Evolutionary conservation across 1,140 invertebrate species (phyloP).

Genomic region (Drosophila quadrilineata): DNA sequence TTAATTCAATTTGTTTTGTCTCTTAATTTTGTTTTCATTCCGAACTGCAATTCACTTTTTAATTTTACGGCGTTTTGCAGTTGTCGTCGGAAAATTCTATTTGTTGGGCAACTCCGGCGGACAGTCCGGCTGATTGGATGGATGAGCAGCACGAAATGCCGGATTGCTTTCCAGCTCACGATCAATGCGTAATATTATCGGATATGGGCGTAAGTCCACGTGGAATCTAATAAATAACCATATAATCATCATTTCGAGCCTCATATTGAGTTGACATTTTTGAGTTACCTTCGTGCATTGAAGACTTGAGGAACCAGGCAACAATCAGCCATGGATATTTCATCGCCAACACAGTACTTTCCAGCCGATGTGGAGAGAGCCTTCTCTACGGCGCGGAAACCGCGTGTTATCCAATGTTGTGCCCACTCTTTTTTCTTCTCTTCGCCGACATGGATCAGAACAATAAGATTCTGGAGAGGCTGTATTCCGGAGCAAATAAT

Average conservation of each 20-base stretch:
- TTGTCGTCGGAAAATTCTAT: constrained; percentile 81
- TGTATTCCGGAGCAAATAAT: constrained; percentile 96
- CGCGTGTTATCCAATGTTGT: constrained; percentile 94
- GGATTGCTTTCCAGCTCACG: constrained; percentile 92
- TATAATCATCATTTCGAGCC: background rate
- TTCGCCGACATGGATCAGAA: constrained; percentile 92
- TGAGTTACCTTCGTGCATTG: constrained; percentile 89
- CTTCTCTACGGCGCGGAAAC: constrained; percentile 95
- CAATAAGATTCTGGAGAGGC: constrained; percentile 95
- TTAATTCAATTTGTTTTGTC: constrained; percentile 33
- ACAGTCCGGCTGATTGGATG: constrained; percentile 95
- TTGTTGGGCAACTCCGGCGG: constrained; percentile 91
- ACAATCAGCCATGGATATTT: constrained; percentile 96
- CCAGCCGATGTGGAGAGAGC: constrained; percentile 91
- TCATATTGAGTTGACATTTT: background rate
- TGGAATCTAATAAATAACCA: constrained; percentile 85
- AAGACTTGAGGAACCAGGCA: constrained; percentile 97
- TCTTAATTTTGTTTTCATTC: constrained; percentile 32
- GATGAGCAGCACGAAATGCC: constrained; percentile 93
- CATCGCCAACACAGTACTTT: constrained; percentile 97
- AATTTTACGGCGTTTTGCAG: constrained; percentile 79
- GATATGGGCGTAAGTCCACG: constrained; percentile 94
- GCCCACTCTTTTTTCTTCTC: constrained; percentile 96
- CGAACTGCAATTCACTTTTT: constrained; percentile 80
- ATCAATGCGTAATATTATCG: constrained; percentile 93